These are phyloP conservation scores for Choloepus didactylus DNA, from an alignment of 2,797 vertebrate species.

Conservation along the genomic window DNA sequence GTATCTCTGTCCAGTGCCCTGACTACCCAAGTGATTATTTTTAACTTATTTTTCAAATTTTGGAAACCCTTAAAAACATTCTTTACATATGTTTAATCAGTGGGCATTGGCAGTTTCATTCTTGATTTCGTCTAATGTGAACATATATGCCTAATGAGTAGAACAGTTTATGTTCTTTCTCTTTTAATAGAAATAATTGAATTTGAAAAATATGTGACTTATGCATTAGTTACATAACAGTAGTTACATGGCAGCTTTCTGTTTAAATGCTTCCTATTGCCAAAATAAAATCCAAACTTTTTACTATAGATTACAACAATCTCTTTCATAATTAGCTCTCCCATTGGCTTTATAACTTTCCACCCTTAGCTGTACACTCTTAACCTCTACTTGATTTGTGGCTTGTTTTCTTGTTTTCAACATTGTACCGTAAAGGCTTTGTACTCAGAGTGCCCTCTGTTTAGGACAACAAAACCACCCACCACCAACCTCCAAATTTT, in stretches of 20 bases:
- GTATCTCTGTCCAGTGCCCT: background rate
- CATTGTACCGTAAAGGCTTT: background rate
- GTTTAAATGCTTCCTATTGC: background rate
- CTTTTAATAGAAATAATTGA: background rate
- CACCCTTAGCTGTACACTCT: background rate
- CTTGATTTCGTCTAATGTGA: background rate
- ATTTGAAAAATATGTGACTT: background rate
- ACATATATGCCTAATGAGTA: background rate
- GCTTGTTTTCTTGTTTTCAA: background rate
- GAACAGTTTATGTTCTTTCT: background rate
- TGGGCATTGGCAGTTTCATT: background rate
- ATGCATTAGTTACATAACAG: background rate
- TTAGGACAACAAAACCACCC: background rate
- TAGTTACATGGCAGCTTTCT: background rate
- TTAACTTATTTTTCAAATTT: background rate
- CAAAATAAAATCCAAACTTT: background rate
- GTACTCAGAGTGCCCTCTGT: background rate
- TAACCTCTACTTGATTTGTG: no score
- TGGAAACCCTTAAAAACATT: background rate
- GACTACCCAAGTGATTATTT: background rate
- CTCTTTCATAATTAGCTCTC: background rate
- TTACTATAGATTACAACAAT: background rate
- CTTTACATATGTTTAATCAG: background rate
- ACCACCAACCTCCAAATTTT: background rate
- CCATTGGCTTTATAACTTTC: background rate